Conservation (phyloP, 2,113 vertebrate genomes). For the Callaeas wilsoni region DNA sequence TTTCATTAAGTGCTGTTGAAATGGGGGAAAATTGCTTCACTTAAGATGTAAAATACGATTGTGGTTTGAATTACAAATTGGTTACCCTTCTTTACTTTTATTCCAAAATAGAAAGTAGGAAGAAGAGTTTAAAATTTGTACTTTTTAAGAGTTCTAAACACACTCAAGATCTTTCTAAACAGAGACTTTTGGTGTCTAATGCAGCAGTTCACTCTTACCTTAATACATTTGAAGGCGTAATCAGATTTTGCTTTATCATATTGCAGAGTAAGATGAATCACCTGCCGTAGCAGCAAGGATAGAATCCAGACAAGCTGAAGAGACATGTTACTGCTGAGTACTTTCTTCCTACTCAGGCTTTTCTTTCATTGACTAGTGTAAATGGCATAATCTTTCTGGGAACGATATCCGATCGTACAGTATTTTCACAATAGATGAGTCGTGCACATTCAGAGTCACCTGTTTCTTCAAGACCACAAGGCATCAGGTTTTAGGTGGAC, state of each 20-base stretch:
- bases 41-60: neutral
- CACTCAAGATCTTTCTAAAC: neutral
- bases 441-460: accelerated
- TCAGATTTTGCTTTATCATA: neutral
- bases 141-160: neutral
- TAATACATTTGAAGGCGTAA: neutral
- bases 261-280: neutral
- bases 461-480: neutral
- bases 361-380: neutral
- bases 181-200: neutral
- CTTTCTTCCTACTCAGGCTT: neutral
- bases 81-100: neutral
- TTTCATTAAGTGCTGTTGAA: neutral
- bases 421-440: neutral
- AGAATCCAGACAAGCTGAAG: neutral
- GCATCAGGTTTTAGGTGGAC: neutral
- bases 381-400: neutral
- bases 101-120: neutral
- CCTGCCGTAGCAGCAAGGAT: neutral
- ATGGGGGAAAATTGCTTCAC: neutral
- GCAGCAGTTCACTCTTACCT: neutral
- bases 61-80: neutral
- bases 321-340: neutral
- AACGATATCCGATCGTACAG: neutral
- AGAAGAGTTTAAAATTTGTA: neutral